These are phyloP conservation scores for Diabrotica balteata DNA, from an alignment of 2,888 invertebrate genomes.

Conservation along the genomic window DNA sequence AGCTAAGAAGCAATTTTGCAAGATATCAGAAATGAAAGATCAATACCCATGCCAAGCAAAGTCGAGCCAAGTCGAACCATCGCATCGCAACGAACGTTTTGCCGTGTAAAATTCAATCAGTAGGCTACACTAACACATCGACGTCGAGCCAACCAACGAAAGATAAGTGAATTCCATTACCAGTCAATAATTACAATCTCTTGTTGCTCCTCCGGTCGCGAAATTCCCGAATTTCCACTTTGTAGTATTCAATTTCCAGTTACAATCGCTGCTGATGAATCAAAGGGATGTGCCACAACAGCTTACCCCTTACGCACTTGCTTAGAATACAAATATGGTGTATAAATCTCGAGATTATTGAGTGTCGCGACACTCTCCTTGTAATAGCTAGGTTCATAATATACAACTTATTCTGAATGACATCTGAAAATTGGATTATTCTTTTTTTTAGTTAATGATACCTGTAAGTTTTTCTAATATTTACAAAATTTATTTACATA, in stretches of 20 bases:
- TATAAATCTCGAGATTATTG: slow-evolving; percentile 34
- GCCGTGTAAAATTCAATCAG: slow-evolving; percentile 40
- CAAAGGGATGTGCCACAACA: slow-evolving; percentile 51
- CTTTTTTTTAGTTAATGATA: too few relatives aligned
- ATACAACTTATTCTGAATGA: too few relatives aligned
- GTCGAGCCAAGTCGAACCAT: not conserved
- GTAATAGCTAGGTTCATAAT: too few relatives aligned
- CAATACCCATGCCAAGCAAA: slow-evolving; percentile 27
- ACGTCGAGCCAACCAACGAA: slow-evolving; percentile 28
- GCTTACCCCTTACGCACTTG: slow-evolving; percentile 46
- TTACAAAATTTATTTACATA: too few relatives aligned
- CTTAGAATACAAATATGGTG: slow-evolving; percentile 47
- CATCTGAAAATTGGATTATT: too few relatives aligned
- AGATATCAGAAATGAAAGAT: slow-evolving; percentile 20
- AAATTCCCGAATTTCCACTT: slow-evolving; percentile 54
- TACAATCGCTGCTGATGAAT: slow-evolving; percentile 57
- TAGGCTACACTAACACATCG: not conserved
- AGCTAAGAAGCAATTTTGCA: not conserved
- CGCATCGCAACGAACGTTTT: slow-evolving; percentile 22
- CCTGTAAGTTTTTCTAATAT: too few relatives aligned
- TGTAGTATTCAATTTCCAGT: slow-evolving; percentile 57
- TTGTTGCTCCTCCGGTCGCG: slow-evolving; percentile 46
- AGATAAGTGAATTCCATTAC: slow-evolving; percentile 52
- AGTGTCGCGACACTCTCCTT: not conserved
- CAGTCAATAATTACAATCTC: slow-evolving; percentile 56